These are phyloP conservation scores for Diogma glabrata DNA, from an alignment of 2,888 invertebrate species.

Conservation along the genomic window DNA sequence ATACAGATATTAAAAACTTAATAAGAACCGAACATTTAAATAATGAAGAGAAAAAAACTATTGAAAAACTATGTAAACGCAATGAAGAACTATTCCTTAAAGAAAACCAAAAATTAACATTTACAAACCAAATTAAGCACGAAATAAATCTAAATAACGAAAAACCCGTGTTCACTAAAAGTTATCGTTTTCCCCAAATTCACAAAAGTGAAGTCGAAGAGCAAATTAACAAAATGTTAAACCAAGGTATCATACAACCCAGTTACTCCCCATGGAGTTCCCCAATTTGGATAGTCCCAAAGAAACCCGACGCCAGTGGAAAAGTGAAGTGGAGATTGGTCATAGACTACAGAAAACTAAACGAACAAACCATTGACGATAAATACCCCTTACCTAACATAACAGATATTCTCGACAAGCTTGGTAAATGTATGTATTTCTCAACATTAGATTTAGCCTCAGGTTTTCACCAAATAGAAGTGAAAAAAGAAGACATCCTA, in stretches of 20 bases:
- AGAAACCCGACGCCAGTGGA: too few relatives aligned
- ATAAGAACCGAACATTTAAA: conserved; percentile 14
- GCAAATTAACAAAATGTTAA: conserved; percentile 19
- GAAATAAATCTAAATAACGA: neutral
- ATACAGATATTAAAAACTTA: neutral
- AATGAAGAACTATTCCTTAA: conserved; percentile 3
- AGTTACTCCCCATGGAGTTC: too few relatives aligned
- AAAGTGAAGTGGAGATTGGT: too few relatives aligned
- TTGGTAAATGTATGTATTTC: too few relatives aligned
- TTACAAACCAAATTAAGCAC: neutral
- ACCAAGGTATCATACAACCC: conserved; percentile 17
- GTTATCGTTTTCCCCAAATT: conserved; percentile 21
- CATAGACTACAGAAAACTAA: too few relatives aligned
- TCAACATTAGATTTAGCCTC: too few relatives aligned
- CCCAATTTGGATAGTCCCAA: too few relatives aligned
- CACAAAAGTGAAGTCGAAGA: conserved; percentile 21
- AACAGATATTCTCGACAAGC: too few relatives aligned
- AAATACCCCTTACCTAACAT: too few relatives aligned
- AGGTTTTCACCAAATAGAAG: too few relatives aligned
- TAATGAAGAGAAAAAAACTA: conserved; percentile 15
- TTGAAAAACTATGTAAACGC: conserved; percentile 4
- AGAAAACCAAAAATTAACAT: neutral
- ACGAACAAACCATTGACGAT: too few relatives aligned
- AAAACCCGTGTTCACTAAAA: conserved; percentile 15
- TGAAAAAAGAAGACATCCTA: too few relatives aligned